Base-by-base conservation (phyloP, 1,140 invertebrate species). In the Pogonognathellus flavescens region DNA sequence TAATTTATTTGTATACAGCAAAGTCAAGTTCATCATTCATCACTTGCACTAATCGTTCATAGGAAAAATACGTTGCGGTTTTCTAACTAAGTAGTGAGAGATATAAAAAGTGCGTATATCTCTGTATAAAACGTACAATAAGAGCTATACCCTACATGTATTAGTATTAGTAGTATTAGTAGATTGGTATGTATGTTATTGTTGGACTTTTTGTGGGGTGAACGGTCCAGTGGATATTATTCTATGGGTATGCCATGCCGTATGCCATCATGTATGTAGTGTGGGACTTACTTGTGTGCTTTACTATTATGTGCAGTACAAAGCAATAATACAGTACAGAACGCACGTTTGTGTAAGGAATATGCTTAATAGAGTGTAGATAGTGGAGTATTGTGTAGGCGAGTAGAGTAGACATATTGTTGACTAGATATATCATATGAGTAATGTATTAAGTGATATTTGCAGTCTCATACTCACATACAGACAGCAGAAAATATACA, bases 11-110 rank as follows among this genome's bases (percentile, higher is more conserved):
- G 22, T 50, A 25, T 18, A 76, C 70, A 76, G 31, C 31, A 76
- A 76, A 76, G 16, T 76, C 25, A 31, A 76, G 31, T 76, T 25
- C 41, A 76, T 41, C 70, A 57, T 57, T 57, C n/a, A 57, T 57
- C n/a, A 14, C n/a, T n/a, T n/a, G n/a, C n/a, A n/a, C n/a, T n/a
- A n/a, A 57, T 57, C n/a, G 53, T 57, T 14, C 53, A 57, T 57
- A 57, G n/a, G n/a, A n/a, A 14, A 4, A n/a, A 13, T 57, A 57
- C 2, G n/a, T 10, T 57, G 53, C 10, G 53, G 53, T 57, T 57
- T 57, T 10, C 53, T 57, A 13, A 57, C 2, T 57, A 13, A 41
- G 31, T 41, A 41, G 31, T 41, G 6, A 41, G 31, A 41, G 31
- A 41, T 41, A 41, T 41, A 41, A 41, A 41, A 41, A 41, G 31